Conservation (phyloP, 2,797 vertebrate species). For the Acipenser ruthenus region DNA sequence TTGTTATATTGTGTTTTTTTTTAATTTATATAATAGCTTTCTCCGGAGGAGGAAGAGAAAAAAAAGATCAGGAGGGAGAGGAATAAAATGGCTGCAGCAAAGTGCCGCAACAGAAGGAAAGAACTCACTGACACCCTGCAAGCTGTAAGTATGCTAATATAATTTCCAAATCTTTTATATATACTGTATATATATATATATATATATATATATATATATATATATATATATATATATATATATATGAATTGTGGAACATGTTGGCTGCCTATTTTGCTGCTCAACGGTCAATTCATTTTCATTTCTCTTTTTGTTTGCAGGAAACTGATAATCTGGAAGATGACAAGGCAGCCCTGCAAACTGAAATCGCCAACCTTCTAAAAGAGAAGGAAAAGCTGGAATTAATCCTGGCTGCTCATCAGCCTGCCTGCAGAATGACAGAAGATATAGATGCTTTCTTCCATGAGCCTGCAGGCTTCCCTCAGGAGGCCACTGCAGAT, state of each 20-base stretch:
- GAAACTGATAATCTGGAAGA: slow-evolving; percentile 93
- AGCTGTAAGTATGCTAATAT: slow-evolving; percentile 71
- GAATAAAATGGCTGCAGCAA: slow-evolving; percentile 97
- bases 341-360: slow-evolving; percentile 81
- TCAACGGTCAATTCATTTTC: not conserved
- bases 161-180: slow-evolving; percentile 1
- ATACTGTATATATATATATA: not conserved
- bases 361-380: slow-evolving; percentile 82
- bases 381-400: slow-evolving; percentile 95
- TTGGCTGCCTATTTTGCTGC: slow-evolving; percentile 13
- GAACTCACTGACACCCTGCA: slow-evolving; percentile 89
- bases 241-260: slow-evolving; percentile 10
- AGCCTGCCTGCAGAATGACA: slow-evolving; percentile 81
- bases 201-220: slow-evolving; percentile 22
- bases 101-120: slow-evolving; percentile 87
- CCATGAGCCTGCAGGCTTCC: slow-evolving; percentile 60
- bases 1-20: slow-evolving; percentile 29
- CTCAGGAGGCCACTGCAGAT: slow-evolving; percentile 42
- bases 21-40: slow-evolving; percentile 63
- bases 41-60: slow-evolving; percentile 90
- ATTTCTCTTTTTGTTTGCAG: slow-evolving; percentile 52
- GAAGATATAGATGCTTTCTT: slow-evolving; percentile 77
- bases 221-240: slow-evolving; percentile 11
- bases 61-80: slow-evolving; percentile 86
- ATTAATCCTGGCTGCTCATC: slow-evolving; percentile 81